Percentiles rank a stretch among this genome's conserved stretches.
Evolutionary conservation across 2,113 vertebrate species (phyloP).

Genomic region (Peromyscus polionotus): DNA sequence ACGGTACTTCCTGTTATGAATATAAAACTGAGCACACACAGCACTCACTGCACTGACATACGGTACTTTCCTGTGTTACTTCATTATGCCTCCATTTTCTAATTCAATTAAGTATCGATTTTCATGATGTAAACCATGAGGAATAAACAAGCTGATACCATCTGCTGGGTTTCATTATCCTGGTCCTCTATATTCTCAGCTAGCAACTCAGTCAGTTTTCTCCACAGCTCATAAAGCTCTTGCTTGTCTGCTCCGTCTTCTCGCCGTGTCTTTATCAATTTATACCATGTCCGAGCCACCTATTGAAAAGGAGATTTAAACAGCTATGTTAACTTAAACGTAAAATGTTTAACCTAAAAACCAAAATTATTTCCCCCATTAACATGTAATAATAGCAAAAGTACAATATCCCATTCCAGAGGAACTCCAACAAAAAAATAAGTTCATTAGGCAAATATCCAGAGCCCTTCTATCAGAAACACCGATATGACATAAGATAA

Average conservation of each 20-base stretch:
- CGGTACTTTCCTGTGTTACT: not conserved
- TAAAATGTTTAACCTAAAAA: conserved; percentile 47
- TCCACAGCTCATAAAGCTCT: conserved; percentile 93
- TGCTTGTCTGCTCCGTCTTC: conserved; percentile 89
- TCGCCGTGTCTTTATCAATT: conserved; percentile 90
- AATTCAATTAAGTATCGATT: conserved; percentile 22
- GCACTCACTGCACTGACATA: not conserved
- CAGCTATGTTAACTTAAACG: conserved; percentile 12
- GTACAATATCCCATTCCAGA: not conserved
- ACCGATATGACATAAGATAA: conserved; percentile 12
- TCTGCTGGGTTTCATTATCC: conserved; percentile 91
- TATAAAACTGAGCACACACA: conserved; percentile 48
- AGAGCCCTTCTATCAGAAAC: not conserved
- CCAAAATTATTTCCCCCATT: conserved; percentile 42
- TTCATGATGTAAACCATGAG: not conserved
- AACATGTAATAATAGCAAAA: conserved; percentile 51
- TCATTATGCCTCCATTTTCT: conserved; percentile 37
- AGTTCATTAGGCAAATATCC: not conserved
- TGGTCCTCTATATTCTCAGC: conserved; percentile 86
- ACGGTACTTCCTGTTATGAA: too few species aligned
- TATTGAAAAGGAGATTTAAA: conserved; percentile 78
- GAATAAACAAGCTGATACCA: conserved; percentile 86
- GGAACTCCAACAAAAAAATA: not conserved
- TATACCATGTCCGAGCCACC: conserved; percentile 92
- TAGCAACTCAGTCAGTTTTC: conserved; percentile 91